These are phyloP conservation scores for Campylomormyrus numenius DNA, from an alignment of 2,113 vertebrate species.

Conservation along the genomic window DNA sequence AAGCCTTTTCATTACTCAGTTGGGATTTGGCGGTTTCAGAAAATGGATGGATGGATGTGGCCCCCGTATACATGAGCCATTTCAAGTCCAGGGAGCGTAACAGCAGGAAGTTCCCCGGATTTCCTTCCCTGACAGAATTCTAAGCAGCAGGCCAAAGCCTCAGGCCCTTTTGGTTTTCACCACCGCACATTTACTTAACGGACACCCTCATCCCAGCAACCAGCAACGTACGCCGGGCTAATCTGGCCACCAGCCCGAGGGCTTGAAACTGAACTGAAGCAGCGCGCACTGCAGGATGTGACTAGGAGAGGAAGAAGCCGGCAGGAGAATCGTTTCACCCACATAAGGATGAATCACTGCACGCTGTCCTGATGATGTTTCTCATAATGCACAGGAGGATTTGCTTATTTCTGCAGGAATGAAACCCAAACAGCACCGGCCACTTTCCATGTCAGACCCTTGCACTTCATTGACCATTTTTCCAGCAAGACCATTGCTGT, in stretches of 20 bases:
- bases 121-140: not conserved
- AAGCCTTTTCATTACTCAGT: not conserved
- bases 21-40: too few species aligned
- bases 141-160: not conserved
- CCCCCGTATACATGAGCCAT: not conserved
- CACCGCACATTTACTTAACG: not conserved
- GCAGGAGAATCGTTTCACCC: not conserved
- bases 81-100: not conserved
- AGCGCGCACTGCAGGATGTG: not conserved
- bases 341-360: not conserved
- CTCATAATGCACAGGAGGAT: not conserved
- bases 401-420: not conserved
- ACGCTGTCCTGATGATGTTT: not conserved
- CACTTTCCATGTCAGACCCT: not conserved
- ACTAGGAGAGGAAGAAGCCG: not conserved
- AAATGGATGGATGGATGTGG: too few species aligned
- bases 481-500: not conserved
- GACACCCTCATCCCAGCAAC: not conserved
- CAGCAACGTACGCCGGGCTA: not conserved
- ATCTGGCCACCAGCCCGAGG: not conserved
- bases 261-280: not conserved
- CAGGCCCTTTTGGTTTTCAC: not conserved
- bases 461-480: not conserved
- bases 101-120: constrained; percentile 1
- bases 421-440: not conserved